phyloP scores from a whole-genome alignment of 30 jellyfish, hydroid and myxozoan genomes.

The Aurelia coerulea region DNA sequence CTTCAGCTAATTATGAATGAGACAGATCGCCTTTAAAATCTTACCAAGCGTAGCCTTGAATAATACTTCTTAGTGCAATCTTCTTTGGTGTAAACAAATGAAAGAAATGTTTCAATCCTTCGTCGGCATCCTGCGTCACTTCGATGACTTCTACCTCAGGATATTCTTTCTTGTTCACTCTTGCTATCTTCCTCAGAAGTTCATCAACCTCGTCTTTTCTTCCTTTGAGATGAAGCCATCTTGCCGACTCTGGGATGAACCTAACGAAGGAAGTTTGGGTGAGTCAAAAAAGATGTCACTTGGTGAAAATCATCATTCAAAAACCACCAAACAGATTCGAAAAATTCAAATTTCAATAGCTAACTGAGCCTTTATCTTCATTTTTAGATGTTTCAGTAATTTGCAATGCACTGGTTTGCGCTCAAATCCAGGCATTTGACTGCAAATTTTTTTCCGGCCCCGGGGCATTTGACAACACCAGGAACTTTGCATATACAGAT shows the following conservation, averaged over 20 bases:
- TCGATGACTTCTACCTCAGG: slow-evolving; percentile 8
- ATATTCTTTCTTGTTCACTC: slow-evolving; percentile 23
- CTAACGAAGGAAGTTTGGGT: not conserved
- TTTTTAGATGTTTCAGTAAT: too few species aligned
- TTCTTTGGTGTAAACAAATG: slow-evolving; percentile 36
- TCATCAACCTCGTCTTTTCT: slow-evolving; percentile 49
- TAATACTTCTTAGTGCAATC: slow-evolving; percentile 51
- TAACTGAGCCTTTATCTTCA: too few species aligned
- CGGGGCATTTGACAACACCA: too few species aligned
- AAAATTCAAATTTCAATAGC: too few species aligned
- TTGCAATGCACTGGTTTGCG: too few species aligned
- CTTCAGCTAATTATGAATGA: too few species aligned
- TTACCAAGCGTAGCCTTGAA: slow-evolving; percentile 77
- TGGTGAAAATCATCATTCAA: too few species aligned
- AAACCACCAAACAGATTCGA: too few species aligned
- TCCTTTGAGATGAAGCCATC: slow-evolving; percentile 72
- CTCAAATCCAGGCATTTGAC: too few species aligned
- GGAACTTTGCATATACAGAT: too few species aligned
- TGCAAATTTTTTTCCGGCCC: too few species aligned
- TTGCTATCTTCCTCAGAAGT: slow-evolving; percentile 42
- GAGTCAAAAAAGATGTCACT: too few species aligned
- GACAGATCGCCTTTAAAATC: not conserved
- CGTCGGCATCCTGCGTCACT: slow-evolving; percentile 5
- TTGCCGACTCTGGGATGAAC: slow-evolving; percentile 69
- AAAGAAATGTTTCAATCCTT: slow-evolving; percentile 47